These are phyloP conservation scores for Napeogenes sylphis DNA, from an alignment of 2,888 invertebrate species.

Conservation along the genomic window DNA sequence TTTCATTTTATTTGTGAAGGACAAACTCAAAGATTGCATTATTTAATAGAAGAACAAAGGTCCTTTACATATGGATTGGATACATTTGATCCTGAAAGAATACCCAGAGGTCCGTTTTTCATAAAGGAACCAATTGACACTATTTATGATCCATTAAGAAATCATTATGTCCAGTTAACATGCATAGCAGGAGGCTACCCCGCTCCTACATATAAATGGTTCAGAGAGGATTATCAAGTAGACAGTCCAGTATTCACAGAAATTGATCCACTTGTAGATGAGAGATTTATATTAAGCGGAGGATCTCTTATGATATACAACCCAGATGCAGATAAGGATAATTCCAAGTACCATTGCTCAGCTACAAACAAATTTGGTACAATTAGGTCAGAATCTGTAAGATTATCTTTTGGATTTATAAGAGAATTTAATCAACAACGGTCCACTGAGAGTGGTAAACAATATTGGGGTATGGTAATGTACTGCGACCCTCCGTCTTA, in stretches of 20 bases:
- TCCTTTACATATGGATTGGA: constrained; percentile 92
- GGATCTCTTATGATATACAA: constrained; percentile 92
- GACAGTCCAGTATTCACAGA: constrained; percentile 83
- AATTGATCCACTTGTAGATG: constrained; percentile 87
- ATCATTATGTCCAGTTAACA: constrained; percentile 86
- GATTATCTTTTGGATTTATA: constrained; percentile 92
- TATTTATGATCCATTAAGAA: constrained; percentile 88
- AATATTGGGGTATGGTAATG: constrained; percentile 96
- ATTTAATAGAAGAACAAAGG: constrained; percentile 84
- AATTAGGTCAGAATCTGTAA: constrained; percentile 91
- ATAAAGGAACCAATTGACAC: constrained; percentile 89
- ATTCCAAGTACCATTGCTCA: constrained; percentile 94
- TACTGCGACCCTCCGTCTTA: constrained; percentile 95
- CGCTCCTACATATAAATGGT: constrained; percentile 93
- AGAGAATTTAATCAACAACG: constrained; percentile 93
- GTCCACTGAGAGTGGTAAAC: constrained; percentile 88
- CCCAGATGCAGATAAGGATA: constrained; percentile 88
- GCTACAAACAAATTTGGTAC: constrained; percentile 94
- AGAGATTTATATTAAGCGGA: constrained; percentile 91
- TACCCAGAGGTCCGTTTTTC: constrained; percentile 93
- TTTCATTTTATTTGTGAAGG: constrained; percentile 93
- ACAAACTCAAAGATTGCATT: constrained; percentile 83
- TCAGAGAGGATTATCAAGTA: constrained; percentile 89
- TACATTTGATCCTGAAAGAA: constrained; percentile 85
- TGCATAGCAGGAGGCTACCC: constrained; percentile 93